Percentiles rank a stretch among this genome's conserved stretches.
Conservation (phyloP, 2,888 invertebrate species). For the Agonopterix arenella region DNA sequence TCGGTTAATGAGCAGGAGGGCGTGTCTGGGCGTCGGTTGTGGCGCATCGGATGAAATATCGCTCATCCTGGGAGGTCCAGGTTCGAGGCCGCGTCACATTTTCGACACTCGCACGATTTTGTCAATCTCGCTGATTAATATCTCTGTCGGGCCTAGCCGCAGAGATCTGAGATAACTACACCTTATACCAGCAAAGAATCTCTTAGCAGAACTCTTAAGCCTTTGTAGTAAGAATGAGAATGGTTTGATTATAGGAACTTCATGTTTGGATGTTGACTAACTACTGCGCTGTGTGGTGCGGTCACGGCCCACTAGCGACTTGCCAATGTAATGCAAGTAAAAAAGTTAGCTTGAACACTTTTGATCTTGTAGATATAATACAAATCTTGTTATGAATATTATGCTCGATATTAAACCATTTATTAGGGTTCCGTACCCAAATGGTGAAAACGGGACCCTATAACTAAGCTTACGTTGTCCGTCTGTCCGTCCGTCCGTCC, state of each 20-base stretch:
- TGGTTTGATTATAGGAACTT: too few relatives aligned
- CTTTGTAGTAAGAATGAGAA: too few relatives aligned
- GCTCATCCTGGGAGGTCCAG: conserved; percentile 69
- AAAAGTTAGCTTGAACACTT: conserved; percentile 11
- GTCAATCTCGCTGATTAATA: conserved; percentile 68
- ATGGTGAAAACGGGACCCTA: too few relatives aligned
- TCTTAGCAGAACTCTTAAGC: too few relatives aligned
- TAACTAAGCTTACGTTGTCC: too few relatives aligned
- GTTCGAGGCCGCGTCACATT: conserved; percentile 52
- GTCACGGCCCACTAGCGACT: conserved; percentile 23
- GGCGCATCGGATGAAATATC: conserved; percentile 62
- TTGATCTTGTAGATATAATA: too few relatives aligned
- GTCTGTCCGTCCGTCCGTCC: too few relatives aligned
- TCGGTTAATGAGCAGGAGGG: conserved; percentile 63
- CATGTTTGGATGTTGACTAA: neutral
- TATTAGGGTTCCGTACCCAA: too few relatives aligned
- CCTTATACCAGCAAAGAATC: too few relatives aligned
- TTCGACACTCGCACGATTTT: conserved; percentile 74
- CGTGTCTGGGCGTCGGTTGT: conserved; percentile 52
- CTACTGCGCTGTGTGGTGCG: conserved; percentile 25
- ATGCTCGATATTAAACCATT: too few relatives aligned
- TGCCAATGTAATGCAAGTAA: conserved; percentile 20
- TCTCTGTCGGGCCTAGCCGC: conserved; percentile 41
- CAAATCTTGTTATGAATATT: too few relatives aligned
- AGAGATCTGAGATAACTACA: conserved; percentile 46